These are phyloP conservation scores for Urocyon cinereoargenteus DNA, from an alignment of 2,797 vertebrate species.

Conservation along the genomic window DNA sequence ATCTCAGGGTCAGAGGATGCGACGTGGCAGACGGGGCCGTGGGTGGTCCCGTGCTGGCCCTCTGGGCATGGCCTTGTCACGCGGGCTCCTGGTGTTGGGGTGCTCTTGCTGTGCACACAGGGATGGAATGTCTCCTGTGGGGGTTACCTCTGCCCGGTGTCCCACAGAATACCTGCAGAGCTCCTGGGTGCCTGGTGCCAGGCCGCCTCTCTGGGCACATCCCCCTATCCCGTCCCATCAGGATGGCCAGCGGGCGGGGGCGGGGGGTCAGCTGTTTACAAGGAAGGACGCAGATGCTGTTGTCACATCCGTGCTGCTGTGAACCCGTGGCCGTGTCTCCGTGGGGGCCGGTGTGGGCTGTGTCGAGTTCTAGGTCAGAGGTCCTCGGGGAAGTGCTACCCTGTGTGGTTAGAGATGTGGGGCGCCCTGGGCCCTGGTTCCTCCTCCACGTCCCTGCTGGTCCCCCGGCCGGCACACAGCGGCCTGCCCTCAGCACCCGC, in stretches of 20 bases:
- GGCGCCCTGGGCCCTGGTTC: not conserved
- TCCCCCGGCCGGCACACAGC: not conserved
- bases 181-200: not conserved
- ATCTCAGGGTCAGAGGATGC: not conserved
- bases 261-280: not conserved
- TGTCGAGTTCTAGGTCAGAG: not conserved
- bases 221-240: not conserved
- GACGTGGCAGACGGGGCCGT: rapidly evolving
- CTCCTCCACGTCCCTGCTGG: not conserved
- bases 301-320: not conserved
- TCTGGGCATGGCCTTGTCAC: not conserved
- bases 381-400: not conserved
- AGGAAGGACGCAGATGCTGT: not conserved
- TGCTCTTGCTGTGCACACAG: no score
- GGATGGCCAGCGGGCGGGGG: not conserved
- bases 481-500: not conserved
- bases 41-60: not conserved
- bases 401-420: not conserved
- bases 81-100: not conserved
- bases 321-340: not conserved
- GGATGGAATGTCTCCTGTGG: not conserved
- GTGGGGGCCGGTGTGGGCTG: no score
- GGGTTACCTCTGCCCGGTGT: not conserved
- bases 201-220: not conserved
- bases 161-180: not conserved